Evolutionary conservation across 2,797 vertebrate species (phyloP).

Genomic region (Ptychadena robeensis): DNA sequence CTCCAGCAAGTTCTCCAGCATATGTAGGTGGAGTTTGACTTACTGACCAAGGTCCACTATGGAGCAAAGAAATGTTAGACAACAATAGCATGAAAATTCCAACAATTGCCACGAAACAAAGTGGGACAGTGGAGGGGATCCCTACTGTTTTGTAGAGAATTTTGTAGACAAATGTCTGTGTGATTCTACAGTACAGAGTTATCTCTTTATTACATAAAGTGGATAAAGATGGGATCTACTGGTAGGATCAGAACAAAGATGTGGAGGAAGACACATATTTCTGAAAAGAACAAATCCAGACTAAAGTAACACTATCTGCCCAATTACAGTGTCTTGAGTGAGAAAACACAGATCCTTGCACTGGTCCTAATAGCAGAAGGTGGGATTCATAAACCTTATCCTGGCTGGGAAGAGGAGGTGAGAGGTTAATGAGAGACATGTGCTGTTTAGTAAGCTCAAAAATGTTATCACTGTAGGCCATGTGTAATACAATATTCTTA

Average conservation of each 20-base stretch:
- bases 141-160: too few relatives aligned
- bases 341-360: constrained; percentile 40
- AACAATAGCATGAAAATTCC: too few relatives aligned
- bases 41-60: too few relatives aligned
- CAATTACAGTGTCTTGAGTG: constrained; percentile 35
- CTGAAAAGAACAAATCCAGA: constrained; percentile 20
- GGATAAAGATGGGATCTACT: too few relatives aligned
- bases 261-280: constrained; percentile 13
- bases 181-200: too few relatives aligned
- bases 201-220: too few relatives aligned
- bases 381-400: constrained; percentile 21
- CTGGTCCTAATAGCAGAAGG: constrained; percentile 18
- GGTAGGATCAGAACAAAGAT: background rate
- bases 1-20: too few relatives aligned
- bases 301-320: constrained; percentile 30
- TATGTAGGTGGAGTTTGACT: too few relatives aligned
- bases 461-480: constrained; percentile 40
- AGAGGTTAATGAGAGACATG: constrained; percentile 55
- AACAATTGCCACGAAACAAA: too few relatives aligned
- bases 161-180: too few relatives aligned
- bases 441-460: constrained; percentile 35
- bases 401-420: constrained; percentile 21
- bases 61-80: too few relatives aligned
- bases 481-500: constrained; percentile 8
- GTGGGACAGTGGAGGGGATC: too few relatives aligned